Evolutionary conservation across 1,140 invertebrate species (phyloP), one percentile per base, ranked within the genome.

Genomic region (Diprion similis): DNA sequence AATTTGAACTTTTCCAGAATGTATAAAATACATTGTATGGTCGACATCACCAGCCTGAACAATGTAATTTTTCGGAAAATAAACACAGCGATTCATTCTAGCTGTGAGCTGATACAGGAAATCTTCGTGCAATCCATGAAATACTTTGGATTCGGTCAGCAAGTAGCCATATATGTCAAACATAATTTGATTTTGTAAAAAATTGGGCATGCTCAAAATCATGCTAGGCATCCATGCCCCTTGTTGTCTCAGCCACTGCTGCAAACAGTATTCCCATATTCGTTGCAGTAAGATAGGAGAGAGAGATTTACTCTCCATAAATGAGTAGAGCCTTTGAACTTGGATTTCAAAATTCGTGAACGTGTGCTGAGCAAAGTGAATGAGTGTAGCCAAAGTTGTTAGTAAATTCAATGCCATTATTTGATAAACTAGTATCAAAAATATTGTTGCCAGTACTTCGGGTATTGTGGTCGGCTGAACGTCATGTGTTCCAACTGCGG

Each of bases 41-140:
- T 86, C 88, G 51, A 88, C 85, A 71, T 88, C 87, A 46, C 78
- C 78, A 71, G 87, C 81, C 73, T 87, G 86, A 18, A 88, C 86
- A 48, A 89, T 84, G 69, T 81, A 85, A 80, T 87, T 86, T 17
- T 78, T 86, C 77, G 81, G 76, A 66, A 83, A 85, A 74, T 87
- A 87, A 8, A 76, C 84, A 46, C 82, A 84, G 1, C 84, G 71
- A 24, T 81, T 75, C 45, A 88, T 68, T 72, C 81, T 82, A 15
- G 82, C 84, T 19, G 85, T 83, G 13, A 89, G 73, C 59, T 87
- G 83, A 1, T 85, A 80, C 17, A 88, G 80, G 51, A 89, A 88
- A 18, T 85, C 83, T 1, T 80, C 79, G 71, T 88, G 86, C 67
- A 86, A 87, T 13, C 78, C 73, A 71, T 78, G 75, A 68, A 89